These are phyloP conservation scores for Dynastes maya DNA, from an alignment of 2,888 invertebrate species.

Conservation along the genomic window DNA sequence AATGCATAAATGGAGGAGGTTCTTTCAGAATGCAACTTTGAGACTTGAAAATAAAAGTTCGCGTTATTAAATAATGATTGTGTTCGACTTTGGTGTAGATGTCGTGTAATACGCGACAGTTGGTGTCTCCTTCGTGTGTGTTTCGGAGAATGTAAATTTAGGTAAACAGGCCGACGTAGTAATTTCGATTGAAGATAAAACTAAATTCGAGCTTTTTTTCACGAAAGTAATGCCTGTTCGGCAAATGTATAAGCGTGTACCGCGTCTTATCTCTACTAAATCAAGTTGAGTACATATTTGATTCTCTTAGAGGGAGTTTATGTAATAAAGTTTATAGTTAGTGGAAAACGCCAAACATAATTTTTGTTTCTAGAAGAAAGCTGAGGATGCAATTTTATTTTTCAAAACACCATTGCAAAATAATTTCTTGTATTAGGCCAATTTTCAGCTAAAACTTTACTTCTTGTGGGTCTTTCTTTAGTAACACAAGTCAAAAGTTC, in stretches of 20 bases:
- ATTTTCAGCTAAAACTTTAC: too few relatives aligned
- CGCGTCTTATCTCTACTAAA: not conserved
- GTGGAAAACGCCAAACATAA: not conserved
- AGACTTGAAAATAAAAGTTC: constrained; percentile 17
- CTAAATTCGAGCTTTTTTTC: constrained; percentile 22
- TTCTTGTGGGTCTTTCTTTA: too few relatives aligned
- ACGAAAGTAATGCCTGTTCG: not conserved
- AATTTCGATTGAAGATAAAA: constrained; percentile 50
- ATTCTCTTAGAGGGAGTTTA: not conserved
- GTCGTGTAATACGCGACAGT: constrained; percentile 11
- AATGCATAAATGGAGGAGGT: constrained; percentile 22
- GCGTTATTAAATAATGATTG: constrained; percentile 33
- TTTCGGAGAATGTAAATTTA: constrained; percentile 26
- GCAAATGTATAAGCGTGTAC: not conserved
- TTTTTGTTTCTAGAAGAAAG: too few relatives aligned
- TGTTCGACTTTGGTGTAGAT: constrained; percentile 31
- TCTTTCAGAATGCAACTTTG: not conserved
- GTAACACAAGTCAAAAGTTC: too few relatives aligned
- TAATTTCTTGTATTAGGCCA: too few relatives aligned
- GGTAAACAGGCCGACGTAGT: constrained; percentile 31
- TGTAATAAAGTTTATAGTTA: not conserved
- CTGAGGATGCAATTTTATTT: too few relatives aligned
- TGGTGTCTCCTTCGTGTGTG: constrained; percentile 2
- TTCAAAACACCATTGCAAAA: too few relatives aligned
- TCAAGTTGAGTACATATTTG: not conserved